phyloP scores from a whole-genome alignment of 2,797 vertebrate genomes.

The Fringilla coelebs region DNA sequence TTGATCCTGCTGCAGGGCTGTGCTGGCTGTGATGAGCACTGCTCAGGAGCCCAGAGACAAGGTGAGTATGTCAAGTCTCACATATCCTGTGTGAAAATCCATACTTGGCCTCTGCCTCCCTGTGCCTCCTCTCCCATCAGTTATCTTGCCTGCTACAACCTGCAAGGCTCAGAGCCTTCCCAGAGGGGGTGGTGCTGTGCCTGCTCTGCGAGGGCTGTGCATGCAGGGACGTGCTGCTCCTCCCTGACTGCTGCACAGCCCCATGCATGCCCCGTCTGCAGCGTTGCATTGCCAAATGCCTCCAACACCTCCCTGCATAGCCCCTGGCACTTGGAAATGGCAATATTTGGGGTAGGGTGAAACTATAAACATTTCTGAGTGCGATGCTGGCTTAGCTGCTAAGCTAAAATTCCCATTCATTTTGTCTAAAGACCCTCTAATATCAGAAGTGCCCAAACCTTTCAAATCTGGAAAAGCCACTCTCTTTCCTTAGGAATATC shows the following conservation, averaged over 20 bases:
- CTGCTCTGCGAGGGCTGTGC: accelerated
- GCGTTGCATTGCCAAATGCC: accelerated
- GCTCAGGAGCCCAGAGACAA: not conserved
- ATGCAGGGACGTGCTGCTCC: accelerated
- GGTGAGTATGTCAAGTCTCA: accelerated
- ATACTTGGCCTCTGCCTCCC: not conserved
- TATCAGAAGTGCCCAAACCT: not conserved
- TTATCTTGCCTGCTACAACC: not conserved
- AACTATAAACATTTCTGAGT: not conserved
- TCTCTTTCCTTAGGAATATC: not conserved
- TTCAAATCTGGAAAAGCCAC: not conserved
- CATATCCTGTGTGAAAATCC: not conserved
- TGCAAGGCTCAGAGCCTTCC: not conserved
- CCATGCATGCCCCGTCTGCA: accelerated
- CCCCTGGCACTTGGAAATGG: not conserved
- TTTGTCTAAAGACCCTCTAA: not conserved
- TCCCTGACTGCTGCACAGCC: accelerated
- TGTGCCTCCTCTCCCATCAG: not conserved
- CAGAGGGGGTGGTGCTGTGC: not conserved
- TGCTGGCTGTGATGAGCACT: accelerated
- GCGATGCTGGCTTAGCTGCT: not conserved
- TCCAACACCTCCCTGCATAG: not conserved
- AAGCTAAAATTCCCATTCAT: not conserved
- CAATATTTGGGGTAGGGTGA: not conserved
- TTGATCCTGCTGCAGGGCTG: not conserved